phyloP scores from a whole-genome alignment of 2,797 vertebrate genomes.

The Crocodylus rhombifer region DNA sequence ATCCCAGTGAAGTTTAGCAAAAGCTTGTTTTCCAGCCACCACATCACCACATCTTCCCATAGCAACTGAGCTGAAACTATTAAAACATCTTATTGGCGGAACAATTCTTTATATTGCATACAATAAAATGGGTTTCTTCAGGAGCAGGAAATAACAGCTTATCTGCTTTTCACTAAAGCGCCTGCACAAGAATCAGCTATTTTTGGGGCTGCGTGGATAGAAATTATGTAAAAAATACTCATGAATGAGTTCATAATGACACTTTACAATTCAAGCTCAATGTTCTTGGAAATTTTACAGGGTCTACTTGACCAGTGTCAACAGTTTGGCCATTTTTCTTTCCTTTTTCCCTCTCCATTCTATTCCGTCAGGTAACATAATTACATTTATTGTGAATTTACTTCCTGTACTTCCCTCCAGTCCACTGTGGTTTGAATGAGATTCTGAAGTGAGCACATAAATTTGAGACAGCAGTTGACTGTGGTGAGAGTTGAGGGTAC shows the following conservation, averaged over 20 bases:
- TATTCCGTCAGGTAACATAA: conserved; percentile 45
- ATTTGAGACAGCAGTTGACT: conserved; percentile 69
- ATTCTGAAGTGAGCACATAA: conserved; percentile 72
- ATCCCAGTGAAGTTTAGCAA: neutral
- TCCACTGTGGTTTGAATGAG: conserved; percentile 61
- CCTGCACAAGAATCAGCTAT: conserved; percentile 33
- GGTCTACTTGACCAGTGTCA: conserved; percentile 62
- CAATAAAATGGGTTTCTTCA: conserved; percentile 32
- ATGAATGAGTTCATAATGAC: conserved; percentile 59
- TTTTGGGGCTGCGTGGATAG: neutral
- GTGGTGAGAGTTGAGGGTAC: conserved; percentile 2
- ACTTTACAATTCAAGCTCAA: neutral
- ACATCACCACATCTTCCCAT: neutral
- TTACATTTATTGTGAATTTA: conserved; percentile 69
- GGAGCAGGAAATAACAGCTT: conserved; percentile 44
- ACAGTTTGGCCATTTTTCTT: conserved; percentile 62
- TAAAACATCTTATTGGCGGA: neutral
- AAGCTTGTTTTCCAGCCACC: neutral
- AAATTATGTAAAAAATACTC: conserved; percentile 18
- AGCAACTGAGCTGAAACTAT: conserved; percentile 13
- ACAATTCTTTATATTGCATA: neutral
- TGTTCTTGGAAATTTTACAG: conserved; percentile 75
- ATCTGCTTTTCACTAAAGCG: neutral
- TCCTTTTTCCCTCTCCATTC: conserved; percentile 16
- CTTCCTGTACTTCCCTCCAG: conserved; percentile 67